These are phyloP conservation scores for Ophonus ardosiacus DNA, from an alignment of 2,888 invertebrate species.

Conservation along the genomic window DNA sequence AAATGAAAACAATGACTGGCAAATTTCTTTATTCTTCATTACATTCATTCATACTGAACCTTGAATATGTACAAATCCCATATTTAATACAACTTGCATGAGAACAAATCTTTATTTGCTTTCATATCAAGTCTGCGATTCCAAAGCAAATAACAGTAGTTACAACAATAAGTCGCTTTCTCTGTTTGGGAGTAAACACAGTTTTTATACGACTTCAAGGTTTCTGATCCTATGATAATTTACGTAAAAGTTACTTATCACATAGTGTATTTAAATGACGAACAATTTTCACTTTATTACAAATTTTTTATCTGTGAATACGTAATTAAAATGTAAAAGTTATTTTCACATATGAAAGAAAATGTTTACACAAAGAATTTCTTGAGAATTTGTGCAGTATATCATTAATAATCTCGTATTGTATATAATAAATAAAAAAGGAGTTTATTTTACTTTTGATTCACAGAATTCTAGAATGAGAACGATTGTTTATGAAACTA, in stretches of 20 bases:
- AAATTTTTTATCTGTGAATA: conserved; percentile 1
- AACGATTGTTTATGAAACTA: conserved; percentile 9
- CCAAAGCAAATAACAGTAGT: conserved; percentile 35
- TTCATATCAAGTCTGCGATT: conserved; percentile 9
- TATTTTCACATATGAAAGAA: conserved; percentile 30
- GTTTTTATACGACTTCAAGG: conserved; percentile 39
- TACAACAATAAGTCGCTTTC: conserved; percentile 28
- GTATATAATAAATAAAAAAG: neutral
- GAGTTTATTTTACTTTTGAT: conserved; percentile 14
- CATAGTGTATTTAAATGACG: neutral
- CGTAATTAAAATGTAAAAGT: conserved; percentile 25
- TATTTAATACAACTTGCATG: conserved; percentile 8
- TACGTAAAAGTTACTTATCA: conserved; percentile 21
- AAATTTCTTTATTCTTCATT: conserved; percentile 25
- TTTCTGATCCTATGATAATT: conserved; percentile 17
- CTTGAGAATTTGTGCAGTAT: conserved; percentile 3
- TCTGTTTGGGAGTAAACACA: conserved; percentile 26
- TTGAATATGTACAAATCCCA: conserved; percentile 13
- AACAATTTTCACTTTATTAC: conserved; percentile 31
- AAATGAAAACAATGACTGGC: conserved; percentile 8
- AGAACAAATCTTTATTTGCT: conserved; percentile 30
- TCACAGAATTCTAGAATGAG: conserved; percentile 29
- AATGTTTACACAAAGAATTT: neutral
- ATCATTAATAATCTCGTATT: conserved; percentile 22
- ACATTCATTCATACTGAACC: conserved; percentile 8